These are phyloP conservation scores for Carassius auratus DNA, from an alignment of 2,113 vertebrate species.

Conservation along the genomic window DNA sequence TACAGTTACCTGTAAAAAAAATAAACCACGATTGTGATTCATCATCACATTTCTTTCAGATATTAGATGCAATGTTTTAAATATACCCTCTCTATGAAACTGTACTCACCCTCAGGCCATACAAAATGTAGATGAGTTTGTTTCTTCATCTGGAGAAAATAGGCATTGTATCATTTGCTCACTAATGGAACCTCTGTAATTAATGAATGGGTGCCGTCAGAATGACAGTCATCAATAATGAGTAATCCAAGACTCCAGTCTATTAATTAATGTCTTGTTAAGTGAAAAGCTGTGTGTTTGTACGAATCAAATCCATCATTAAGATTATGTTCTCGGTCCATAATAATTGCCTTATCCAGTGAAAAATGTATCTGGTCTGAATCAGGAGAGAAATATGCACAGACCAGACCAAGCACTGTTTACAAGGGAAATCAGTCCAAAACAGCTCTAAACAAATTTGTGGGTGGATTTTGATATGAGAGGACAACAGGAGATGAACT, in stretches of 20 bases:
- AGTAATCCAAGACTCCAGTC: neutral
- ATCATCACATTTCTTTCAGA: neutral
- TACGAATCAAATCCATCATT: neutral
- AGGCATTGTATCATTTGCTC: neutral
- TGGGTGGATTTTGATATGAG: too few relatives aligned
- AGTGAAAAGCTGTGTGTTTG: neutral
- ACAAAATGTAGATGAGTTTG: neutral
- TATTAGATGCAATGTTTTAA: neutral
- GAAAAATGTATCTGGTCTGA: neutral
- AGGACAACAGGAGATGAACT: too few relatives aligned
- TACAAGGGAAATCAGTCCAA: too few relatives aligned
- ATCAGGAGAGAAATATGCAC: neutral
- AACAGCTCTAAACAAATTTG: too few relatives aligned
- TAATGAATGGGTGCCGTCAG: neutral
- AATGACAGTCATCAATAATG: neutral
- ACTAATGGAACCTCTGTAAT: neutral
- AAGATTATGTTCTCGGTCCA: neutral
- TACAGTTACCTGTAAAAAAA: constrained; percentile 66
- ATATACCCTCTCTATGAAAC: neutral
- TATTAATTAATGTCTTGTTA: neutral
- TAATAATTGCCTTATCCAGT: neutral
- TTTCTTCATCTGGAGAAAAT: neutral
- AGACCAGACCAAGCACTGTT: too few relatives aligned
- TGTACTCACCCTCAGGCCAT: neutral
- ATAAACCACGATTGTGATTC: neutral